phyloP scores from a whole-genome alignment of 2,797 vertebrate genomes.

The Danio aesculapii region DNA sequence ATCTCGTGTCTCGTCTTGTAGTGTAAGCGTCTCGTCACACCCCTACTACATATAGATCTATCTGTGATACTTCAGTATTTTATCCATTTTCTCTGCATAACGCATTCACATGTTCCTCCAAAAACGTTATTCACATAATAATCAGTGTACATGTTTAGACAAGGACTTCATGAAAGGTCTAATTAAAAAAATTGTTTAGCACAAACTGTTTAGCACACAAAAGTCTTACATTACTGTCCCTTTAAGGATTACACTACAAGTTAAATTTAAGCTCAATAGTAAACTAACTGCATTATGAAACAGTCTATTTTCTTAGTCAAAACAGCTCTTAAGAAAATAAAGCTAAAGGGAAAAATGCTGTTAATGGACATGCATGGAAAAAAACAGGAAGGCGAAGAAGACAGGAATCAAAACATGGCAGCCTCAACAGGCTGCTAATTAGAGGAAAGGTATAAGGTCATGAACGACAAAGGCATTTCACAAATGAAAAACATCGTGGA shows the following conservation, averaged over 20 bases:
- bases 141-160: too few species aligned
- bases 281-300: neutral
- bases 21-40: too few species aligned
- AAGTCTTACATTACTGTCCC: too few species aligned
- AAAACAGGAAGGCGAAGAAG: conserved; percentile 20
- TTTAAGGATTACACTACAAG: neutral
- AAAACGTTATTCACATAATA: too few species aligned
- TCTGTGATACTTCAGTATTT: too few species aligned
- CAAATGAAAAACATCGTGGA: neutral
- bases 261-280: neutral
- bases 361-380: neutral
- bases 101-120: too few species aligned
- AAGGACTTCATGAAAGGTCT: too few species aligned
- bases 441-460: neutral
- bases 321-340: conserved; percentile 2
- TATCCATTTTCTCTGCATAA: too few species aligned
- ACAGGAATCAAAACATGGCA: neutral
- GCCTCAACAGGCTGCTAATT: neutral
- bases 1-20: too few species aligned
- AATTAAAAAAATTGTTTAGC: too few species aligned
- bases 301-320: neutral
- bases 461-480: neutral
- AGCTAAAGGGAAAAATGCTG: neutral
- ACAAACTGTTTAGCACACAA: too few species aligned
- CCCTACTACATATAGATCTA: too few species aligned